Base-by-base conservation (phyloP, 2,113 vertebrate genomes). In the Onychostruthus taczanowskii region DNA sequence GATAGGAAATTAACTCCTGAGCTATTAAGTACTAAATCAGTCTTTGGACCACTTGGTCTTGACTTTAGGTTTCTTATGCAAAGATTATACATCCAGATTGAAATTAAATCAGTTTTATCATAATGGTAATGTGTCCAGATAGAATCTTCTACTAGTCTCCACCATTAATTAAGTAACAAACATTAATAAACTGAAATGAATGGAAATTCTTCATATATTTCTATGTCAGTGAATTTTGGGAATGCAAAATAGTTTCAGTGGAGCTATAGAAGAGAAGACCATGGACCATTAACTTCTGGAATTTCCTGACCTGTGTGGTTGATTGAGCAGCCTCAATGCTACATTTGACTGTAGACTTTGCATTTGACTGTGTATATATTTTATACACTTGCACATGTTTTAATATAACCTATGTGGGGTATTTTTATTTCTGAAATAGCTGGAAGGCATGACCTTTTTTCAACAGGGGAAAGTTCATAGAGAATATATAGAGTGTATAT, bases 281-380 rank as follows among this genome's bases (percentile, higher is more conserved):
- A 89, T 64, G 96, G 73, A 46, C 76, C 90, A 92, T 95, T 95
- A 96, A 87, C 85, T 86, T 66, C 16, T 90, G 92, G 95, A 97
- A 96, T 97, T 97, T 97, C 96, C 96, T 96, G 95, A 89, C 89
- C 61, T 91, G 69, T 93, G 89, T 69, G 90, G 64, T 88, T 93
- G 82, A 85, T 90, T 94, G 89, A 95, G 19, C 69, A 96, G 78
- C 55, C 55, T 94, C 70, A 96, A 87, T 94, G 89, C 43, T 92
- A 39, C 63, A 50, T 84, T 94, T 94, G 61, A 92, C 1, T 13
- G 27, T 74, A 39, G 44, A 46, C 21, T 89, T 90, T 77, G 61
- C 33, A 76, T 84, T 93, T 84, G 56, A 31, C 37, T 0, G 0
- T 68, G 33, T 31, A 47, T 64, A 22, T 19, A 20, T 95, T 70